Conservation (phyloP, 2,888 invertebrate genomes). For the Phanerotoma sp. region DNA sequence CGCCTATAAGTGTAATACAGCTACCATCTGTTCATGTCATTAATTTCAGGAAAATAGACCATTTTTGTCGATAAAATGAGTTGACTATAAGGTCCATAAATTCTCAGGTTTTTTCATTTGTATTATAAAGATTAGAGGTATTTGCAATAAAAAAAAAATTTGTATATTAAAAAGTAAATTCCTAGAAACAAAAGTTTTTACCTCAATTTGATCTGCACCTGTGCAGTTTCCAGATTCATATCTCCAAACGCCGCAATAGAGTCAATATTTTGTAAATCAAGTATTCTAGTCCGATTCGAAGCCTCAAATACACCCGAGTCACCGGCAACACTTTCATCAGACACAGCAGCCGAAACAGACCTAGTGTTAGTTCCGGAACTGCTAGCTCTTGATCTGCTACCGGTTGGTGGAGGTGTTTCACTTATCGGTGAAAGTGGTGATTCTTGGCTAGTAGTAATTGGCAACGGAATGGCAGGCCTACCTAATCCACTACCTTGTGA, state of each 20-base stretch:
- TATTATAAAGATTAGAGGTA: no score
- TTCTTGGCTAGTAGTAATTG: no score
- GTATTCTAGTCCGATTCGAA: slow-evolving; percentile 65
- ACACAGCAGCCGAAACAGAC: slow-evolving; percentile 93
- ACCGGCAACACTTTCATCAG: slow-evolving; percentile 96
- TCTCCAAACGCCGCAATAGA: slow-evolving; percentile 56
- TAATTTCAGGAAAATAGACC: no score
- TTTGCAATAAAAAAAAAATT: no score
- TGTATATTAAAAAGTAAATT: background rate
- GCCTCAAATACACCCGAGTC: slow-evolving; percentile 93
- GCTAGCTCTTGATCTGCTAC: slow-evolving; percentile 53
- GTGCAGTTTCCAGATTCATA: slow-evolving; percentile 75
- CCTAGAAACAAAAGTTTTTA: slow-evolving; percentile 40
- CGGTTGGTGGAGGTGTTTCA: slow-evolving; percentile 74
- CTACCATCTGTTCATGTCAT: no score
- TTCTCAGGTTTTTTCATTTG: no score
- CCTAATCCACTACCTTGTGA: slow-evolving; percentile 64
- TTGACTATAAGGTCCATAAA: no score
- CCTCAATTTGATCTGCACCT: slow-evolving; percentile 88
- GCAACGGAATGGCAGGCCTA: slow-evolving; percentile 56
- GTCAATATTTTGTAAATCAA: slow-evolving; percentile 47
- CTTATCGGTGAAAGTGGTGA: slow-evolving; percentile 82
- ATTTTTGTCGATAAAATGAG: no score
- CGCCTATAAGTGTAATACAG: no score
- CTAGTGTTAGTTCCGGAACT: slow-evolving; percentile 76